Base-by-base conservation (phyloP, 2,888 invertebrate genomes). In the Drosophila kambysellisi region DNA sequence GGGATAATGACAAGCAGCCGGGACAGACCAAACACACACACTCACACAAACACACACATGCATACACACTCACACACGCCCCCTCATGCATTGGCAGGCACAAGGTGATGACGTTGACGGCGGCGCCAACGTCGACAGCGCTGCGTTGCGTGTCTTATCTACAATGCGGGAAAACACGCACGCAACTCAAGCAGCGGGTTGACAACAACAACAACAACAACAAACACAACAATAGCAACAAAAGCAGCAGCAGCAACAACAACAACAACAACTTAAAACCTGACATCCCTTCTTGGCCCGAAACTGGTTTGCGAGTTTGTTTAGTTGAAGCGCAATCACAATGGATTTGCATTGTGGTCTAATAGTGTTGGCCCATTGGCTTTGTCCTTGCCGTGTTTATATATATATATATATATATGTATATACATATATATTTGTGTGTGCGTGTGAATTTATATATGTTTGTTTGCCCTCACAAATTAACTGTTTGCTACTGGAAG, bases 141-240 rank as follows among this genome's bases (percentile, higher is more conserved):
- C 76, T 76, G 81, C 76, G 74, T 83, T 85, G 86, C 90, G 89
- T 86, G 90, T 86, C 88, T 90, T 88, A 88, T 86, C 88, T 81
- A 74, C 86, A 86, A 90, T 88, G 81, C 77, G 76, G 87, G 75
- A 79, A 86, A 88, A 90, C 86, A 90, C 89, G 86, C 89, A 87
- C 81, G 89, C 70, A 81, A 81, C 88, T 78, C 70, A 74, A 69
- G 64, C 81, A 83, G 70, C 70, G 72, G 73, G 80, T 72, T 76
- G 82, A 74, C 75, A 82, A 72, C 53, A 63, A 46, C 63, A 65
- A 35, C 69, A 65, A 9, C 50, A 68, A 12, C 54, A 63, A 43
- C 62, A 59, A 25, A 20, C 46, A 41, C 57, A 59, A 25, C 32
- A 50, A 41, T 53, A 59, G 29, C 33, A 65, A 37, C 52, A 58